Percentiles rank a stretch among this genome's conserved stretches.
These are phyloP conservation scores for Odontomachus brunneus DNA, from an alignment of 1,140 invertebrate genomes.

Conservation along the genomic window DNA sequence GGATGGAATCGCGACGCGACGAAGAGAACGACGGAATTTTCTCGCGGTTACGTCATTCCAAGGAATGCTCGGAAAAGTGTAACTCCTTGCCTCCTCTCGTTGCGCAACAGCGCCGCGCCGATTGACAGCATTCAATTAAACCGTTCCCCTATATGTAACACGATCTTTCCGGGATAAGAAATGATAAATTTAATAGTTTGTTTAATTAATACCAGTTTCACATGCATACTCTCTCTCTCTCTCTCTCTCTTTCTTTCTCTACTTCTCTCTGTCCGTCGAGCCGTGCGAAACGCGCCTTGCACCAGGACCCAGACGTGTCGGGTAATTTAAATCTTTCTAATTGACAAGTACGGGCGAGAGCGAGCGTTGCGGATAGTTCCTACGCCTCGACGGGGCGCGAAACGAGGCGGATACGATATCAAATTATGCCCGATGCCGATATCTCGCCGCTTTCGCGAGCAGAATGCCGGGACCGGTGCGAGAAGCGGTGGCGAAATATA, in stretches of 20 bases:
- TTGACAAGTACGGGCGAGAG: conserved; percentile 55
- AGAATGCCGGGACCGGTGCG: background rate
- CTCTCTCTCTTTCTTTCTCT: background rate
- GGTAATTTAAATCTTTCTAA: conserved; percentile 55
- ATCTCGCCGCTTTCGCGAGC: background rate
- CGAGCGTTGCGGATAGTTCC: conserved; percentile 16
- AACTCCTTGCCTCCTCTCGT: background rate
- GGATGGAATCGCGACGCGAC: background rate
- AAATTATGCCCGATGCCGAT: conserved; percentile 50
- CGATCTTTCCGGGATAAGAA: conserved; percentile 18
- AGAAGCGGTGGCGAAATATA: conserved; percentile 62
- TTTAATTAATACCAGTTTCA: conserved; percentile 39
- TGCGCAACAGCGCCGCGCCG: background rate
- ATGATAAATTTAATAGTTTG: conserved; percentile 39
- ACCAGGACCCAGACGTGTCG: conserved; percentile 26
- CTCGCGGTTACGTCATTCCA: background rate
- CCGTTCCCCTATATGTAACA: background rate
- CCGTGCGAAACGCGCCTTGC: conserved; percentile 49
- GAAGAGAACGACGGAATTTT: conserved; percentile 39
- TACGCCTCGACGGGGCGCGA: conserved; percentile 13
- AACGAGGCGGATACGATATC: conserved; percentile 64
- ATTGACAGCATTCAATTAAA: conserved; percentile 50
- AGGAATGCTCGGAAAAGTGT: background rate
- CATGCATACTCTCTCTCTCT: background rate
- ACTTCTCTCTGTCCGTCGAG: background rate